These are phyloP conservation scores for Spodoptera picta DNA, from an alignment of 2,888 invertebrate genomes.

Conservation along the genomic window DNA sequence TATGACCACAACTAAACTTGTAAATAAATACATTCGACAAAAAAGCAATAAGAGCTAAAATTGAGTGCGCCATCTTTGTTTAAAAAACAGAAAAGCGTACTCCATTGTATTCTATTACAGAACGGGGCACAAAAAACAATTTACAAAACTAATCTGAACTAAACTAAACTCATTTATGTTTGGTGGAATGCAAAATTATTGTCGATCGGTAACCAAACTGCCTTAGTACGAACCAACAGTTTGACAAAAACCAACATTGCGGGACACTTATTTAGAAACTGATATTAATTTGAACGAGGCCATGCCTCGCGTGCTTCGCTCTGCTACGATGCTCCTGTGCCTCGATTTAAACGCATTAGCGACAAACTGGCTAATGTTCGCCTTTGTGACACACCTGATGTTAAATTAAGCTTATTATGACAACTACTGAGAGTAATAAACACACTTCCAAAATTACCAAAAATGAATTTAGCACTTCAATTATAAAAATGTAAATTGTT, in stretches of 20 bases:
- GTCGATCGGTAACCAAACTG: conserved; percentile 43
- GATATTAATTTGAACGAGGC: conserved; percentile 83
- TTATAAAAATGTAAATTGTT: no score
- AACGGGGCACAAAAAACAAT: conserved; percentile 25
- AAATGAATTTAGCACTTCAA: no score
- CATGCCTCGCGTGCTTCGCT: conserved; percentile 78
- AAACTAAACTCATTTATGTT: conserved; percentile 39
- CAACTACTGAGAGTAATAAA: no score
- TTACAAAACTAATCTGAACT: conserved; percentile 36
- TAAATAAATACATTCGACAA: no score
- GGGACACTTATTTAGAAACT: conserved; percentile 82
- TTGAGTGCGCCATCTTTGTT: no score
- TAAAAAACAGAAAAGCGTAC: no score
- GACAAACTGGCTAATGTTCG: conserved; percentile 48
- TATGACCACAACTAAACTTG: no score
- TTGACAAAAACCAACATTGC: conserved; percentile 74
- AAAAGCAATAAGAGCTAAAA: no score
- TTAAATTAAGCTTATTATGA: no score
- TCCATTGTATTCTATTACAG: conserved; percentile 3
- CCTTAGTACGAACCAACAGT: conserved; percentile 51
- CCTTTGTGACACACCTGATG: conserved; percentile 10
- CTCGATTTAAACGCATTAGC: conserved; percentile 57
- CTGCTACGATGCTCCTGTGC: conserved; percentile 55
- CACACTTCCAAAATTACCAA: no score
- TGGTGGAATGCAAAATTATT: conserved; percentile 41